Evolutionary conservation across 2,113 vertebrate genomes (phyloP).

Genomic region (Isichthys henryi): DNA sequence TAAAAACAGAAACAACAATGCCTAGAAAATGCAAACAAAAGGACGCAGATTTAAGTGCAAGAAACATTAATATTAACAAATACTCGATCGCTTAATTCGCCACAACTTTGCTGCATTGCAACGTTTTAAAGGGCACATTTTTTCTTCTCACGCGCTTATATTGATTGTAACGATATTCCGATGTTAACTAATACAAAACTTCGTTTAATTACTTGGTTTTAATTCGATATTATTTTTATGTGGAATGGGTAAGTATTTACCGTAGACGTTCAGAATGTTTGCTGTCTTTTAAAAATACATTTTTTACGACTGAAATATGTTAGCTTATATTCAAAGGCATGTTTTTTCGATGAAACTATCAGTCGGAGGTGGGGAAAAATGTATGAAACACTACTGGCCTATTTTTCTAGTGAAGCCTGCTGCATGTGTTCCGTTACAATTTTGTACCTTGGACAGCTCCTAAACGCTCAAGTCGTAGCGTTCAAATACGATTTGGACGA

Average conservation of each 20-base stretch:
- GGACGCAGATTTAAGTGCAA: not conserved
- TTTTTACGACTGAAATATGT: not conserved
- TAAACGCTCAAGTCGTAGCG: not conserved
- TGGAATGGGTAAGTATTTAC: not conserved
- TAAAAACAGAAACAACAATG: not conserved
- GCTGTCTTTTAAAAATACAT: not conserved
- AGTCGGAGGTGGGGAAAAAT: not conserved
- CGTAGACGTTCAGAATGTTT: not conserved
- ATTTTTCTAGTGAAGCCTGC: not conserved
- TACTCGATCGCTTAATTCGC: not conserved
- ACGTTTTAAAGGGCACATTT: not conserved
- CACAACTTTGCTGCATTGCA: not conserved
- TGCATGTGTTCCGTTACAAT: not conserved
- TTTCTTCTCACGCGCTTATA: not conserved
- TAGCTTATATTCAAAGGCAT: not conserved
- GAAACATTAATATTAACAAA: not conserved
- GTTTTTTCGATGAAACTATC: not conserved
- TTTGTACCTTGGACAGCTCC: slow-evolving; percentile 16
- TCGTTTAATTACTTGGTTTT: not conserved
- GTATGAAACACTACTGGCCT: not conserved
- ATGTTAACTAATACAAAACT: not conserved
- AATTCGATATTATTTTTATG: not conserved
- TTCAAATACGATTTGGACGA: not conserved
- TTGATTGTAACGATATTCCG: not conserved
- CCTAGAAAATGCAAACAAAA: not conserved